Conservation (phyloP, 2,797 vertebrate species). For the Naso thynnoides region DNA sequence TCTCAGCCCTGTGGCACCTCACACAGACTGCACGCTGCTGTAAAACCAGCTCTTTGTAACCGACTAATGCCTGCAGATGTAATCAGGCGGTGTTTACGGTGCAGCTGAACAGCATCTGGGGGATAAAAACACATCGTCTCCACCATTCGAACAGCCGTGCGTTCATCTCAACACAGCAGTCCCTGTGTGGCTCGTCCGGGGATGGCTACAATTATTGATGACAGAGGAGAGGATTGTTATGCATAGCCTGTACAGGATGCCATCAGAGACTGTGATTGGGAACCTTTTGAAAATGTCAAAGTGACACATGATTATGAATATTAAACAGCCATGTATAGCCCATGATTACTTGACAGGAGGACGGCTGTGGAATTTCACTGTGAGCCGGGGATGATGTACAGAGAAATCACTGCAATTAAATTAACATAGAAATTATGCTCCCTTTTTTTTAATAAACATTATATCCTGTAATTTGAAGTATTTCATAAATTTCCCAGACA, state of each 20-base stretch:
- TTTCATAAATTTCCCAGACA: constrained; percentile 20
- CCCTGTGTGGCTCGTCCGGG: constrained; percentile 69
- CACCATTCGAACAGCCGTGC: constrained; percentile 42
- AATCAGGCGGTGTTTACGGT: constrained; percentile 20
- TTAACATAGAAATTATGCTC: constrained; percentile 34
- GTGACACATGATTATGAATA: constrained; percentile 87
- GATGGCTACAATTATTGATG: constrained; percentile 80
- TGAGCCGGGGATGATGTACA: constrained; percentile 33
- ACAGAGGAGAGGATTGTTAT: constrained; percentile 83
- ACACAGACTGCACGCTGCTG: constrained; percentile 16
- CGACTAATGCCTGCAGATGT: constrained; percentile 14
- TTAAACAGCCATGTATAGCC: constrained; percentile 81
- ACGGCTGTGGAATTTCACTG: constrained; percentile 49
- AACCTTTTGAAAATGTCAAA: constrained; percentile 88
- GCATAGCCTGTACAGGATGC: constrained; percentile 80
- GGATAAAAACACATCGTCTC: constrained; percentile 9
- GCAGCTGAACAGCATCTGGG: background rate
- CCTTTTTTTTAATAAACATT: constrained; percentile 49
- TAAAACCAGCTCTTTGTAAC: constrained; percentile 29
- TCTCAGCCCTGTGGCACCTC: constrained; percentile 37
- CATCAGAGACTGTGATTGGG: constrained; percentile 83
- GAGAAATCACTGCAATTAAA: constrained; percentile 20
- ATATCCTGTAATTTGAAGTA: constrained; percentile 26
- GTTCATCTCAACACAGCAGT: constrained; percentile 61
- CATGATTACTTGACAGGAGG: constrained; percentile 80